Evolutionary conservation across 2,888 invertebrate species (phyloP).

Genomic region (Yponomeuta malinellus): DNA sequence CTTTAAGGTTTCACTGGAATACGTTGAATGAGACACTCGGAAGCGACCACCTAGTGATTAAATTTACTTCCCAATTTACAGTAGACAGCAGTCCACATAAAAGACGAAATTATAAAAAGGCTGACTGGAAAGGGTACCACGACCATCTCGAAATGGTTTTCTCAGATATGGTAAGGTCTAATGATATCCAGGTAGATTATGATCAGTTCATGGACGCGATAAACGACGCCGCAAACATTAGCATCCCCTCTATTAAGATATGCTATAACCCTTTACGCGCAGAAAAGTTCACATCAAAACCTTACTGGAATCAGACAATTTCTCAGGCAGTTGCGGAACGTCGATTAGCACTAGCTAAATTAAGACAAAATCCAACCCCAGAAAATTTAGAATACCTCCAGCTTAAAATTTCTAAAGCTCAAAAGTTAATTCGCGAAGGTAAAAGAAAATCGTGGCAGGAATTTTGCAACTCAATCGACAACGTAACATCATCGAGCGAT

Average conservation of each 20-base stretch:
- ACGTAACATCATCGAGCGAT: slow-evolving; percentile 18
- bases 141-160: background rate
- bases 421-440: background rate
- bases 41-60: slow-evolving; percentile 23
- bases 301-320: slow-evolving; percentile 25
- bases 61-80: slow-evolving; percentile 4
- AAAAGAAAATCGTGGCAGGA: slow-evolving; percentile 21
- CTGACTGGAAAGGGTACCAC: slow-evolving; percentile 9
- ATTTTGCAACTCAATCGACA: slow-evolving; percentile 21
- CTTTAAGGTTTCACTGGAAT: slow-evolving; percentile 20
- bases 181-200: slow-evolving; percentile 13
- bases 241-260: slow-evolving; percentile 20
- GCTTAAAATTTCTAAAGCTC: too few relatives aligned
- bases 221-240: slow-evolving; percentile 16
- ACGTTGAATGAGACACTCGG: slow-evolving; percentile 22
- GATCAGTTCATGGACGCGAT: slow-evolving; percentile 8
- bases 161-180: background rate
- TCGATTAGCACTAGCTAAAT: slow-evolving; percentile 16
- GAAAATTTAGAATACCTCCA: too few relatives aligned
- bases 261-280: slow-evolving; percentile 18
- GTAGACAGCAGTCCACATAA: background rate
- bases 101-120: slow-evolving; percentile 17
- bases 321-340: slow-evolving; percentile 18
- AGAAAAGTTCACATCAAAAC: slow-evolving; percentile 24
- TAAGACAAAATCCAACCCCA: slow-evolving; percentile 17